phyloP scores from a whole-genome alignment of 53 echinoderm and acorn worm genomes.

The Astropecten irregularis region DNA sequence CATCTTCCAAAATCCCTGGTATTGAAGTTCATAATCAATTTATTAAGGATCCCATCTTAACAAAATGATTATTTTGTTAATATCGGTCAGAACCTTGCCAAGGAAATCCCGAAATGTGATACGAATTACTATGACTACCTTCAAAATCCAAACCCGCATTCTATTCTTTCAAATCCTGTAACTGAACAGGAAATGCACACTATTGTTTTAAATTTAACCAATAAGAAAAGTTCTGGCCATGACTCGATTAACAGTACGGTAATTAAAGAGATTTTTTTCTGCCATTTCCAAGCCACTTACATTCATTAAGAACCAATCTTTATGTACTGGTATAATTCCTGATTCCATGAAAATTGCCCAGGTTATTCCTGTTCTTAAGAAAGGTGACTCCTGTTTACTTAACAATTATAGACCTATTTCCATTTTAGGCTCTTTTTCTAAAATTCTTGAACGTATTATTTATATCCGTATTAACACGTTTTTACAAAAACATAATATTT shows the following conservation, averaged over 20 bases:
- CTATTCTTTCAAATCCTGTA: neutral
- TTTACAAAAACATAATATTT: neutral
- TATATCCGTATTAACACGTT: neutral
- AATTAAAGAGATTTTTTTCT: neutral
- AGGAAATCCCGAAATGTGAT: conserved; percentile 1
- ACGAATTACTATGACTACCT: neutral
- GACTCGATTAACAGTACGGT: neutral
- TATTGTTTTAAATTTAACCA: neutral
- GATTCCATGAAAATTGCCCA: neutral
- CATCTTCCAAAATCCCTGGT: neutral
- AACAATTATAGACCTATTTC: too few species aligned
- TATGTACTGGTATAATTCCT: neutral
- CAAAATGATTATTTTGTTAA: neutral
- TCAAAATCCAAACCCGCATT: neutral
- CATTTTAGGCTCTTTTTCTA: neutral
- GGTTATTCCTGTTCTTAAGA: too few species aligned
- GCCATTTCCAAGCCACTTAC: neutral
- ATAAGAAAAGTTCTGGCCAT: neutral
- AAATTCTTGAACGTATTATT: neutral
- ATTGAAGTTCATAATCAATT: neutral
- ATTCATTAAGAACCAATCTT: neutral
- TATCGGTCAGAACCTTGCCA: neutral
- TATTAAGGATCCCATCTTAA: neutral
- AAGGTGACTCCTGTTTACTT: too few species aligned
- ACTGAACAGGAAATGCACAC: neutral